Percentiles rank a stretch among this genome's conserved stretches.
Evolutionary conservation across 2,888 invertebrate species (phyloP).

Genomic region (Limnephilus rhombicus): DNA sequence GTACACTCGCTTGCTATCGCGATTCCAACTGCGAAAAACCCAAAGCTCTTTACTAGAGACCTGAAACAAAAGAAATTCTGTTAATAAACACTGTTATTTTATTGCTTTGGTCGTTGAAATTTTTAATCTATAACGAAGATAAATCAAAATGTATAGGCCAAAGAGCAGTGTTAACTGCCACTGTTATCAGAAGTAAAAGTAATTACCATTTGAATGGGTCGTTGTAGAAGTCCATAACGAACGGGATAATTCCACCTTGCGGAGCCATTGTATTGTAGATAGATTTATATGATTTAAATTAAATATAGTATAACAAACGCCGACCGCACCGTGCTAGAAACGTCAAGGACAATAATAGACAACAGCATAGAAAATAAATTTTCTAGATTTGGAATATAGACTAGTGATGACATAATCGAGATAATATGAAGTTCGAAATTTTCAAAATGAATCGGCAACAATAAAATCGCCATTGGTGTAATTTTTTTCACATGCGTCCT

Average conservation of each 20-base stretch:
- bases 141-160: constrained; percentile 29
- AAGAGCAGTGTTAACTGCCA: constrained; percentile 9
- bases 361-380: not conserved
- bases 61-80: constrained; percentile 75
- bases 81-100: constrained; percentile 7
- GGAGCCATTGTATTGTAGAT: constrained; percentile 77
- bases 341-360: not conserved
- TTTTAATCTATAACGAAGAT: not conserved
- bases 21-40: constrained; percentile 87
- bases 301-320: not conserved
- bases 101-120: not conserved
- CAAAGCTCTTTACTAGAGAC: constrained; percentile 89
- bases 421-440: no score
- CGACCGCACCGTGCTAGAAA: not conserved
- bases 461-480: no score
- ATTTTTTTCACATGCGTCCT: no score
- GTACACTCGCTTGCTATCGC: constrained; percentile 87
- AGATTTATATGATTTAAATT: constrained; percentile 1
- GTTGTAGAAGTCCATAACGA: constrained; percentile 82
- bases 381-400: no score
- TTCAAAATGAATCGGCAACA: no score
- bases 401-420: no score
- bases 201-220: constrained; percentile 88
- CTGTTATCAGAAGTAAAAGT: not conserved
- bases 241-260: constrained; percentile 76